phyloP scores from a whole-genome alignment of 2,113 vertebrate genomes.

The Ictidomys tridecemlineatus region DNA sequence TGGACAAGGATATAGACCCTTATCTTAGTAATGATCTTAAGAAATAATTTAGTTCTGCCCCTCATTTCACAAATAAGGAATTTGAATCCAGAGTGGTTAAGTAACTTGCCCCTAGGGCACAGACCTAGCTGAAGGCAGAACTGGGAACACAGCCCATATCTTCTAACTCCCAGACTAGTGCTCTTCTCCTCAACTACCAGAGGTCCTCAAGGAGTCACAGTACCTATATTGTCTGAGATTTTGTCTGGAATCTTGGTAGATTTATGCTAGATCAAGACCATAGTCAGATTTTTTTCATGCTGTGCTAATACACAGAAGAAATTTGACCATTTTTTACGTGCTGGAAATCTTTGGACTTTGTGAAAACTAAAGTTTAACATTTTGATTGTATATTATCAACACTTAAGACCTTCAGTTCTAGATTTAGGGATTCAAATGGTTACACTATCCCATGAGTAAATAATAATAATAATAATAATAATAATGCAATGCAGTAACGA shows the following conservation, averaged over 20 bases:
- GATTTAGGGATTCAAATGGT: neutral
- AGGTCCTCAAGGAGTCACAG: neutral
- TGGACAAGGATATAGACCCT: neutral
- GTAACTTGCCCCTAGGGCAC: constrained; percentile 71
- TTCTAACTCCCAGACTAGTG: neutral
- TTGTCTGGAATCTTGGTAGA: neutral
- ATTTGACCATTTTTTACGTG: constrained; percentile 9
- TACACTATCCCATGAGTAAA: neutral
- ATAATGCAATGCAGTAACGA: neutral
- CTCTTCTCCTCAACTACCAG: constrained; percentile 19
- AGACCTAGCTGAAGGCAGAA: constrained; percentile 19
- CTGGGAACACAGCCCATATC: neutral
- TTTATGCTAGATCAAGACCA: neutral
- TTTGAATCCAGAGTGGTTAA: constrained; percentile 61
- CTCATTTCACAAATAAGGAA: constrained; percentile 71
- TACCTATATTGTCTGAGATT: neutral
- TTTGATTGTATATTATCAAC: neutral
- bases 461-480: neutral
- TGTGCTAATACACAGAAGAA: neutral
- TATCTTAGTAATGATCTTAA: constrained; percentile 59
- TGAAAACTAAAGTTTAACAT: constrained; percentile 11
- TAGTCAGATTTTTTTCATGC: neutral
- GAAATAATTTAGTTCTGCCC: constrained; percentile 63
- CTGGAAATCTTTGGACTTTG: constrained; percentile 23
- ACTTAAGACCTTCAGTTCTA: neutral